Conservation (phyloP, 2,113 vertebrate genomes). For the Erpornis zantholeuca region DNA sequence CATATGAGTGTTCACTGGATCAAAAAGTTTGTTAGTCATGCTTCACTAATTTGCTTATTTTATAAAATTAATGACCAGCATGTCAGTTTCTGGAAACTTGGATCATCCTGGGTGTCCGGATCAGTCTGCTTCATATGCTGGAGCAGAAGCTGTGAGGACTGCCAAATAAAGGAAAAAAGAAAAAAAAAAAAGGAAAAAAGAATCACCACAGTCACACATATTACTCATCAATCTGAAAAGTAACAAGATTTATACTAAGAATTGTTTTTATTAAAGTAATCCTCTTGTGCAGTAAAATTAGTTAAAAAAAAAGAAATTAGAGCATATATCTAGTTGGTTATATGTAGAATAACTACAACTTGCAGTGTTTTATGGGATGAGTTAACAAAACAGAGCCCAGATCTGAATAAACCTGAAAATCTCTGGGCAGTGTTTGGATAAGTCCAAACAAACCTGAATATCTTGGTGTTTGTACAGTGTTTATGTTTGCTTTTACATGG, state of each 20-base stretch:
- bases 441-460: background rate
- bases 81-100: constrained; percentile 40
- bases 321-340: background rate
- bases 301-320: background rate
- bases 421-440: background rate
- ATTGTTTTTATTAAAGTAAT: background rate
- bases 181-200: background rate
- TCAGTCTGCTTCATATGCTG: background rate
- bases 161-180: background rate
- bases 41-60: constrained; percentile 16
- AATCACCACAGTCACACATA: background rate
- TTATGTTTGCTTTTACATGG: constrained; percentile 15
- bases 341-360: background rate
- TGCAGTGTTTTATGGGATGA: background rate
- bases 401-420: background rate
- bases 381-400: background rate
- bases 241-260: background rate
- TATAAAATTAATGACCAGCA: constrained; percentile 2
- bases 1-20: background rate
- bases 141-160: background rate
- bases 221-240: constrained; percentile 34
- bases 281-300: background rate
- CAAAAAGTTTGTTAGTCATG: constrained; percentile 20
- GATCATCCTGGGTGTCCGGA: background rate
- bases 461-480: background rate